Evolutionary conservation across 2,113 vertebrate species (phyloP), one percentile per base, ranked within the genome.

Genomic region (Sturnus vulgaris): DNA sequence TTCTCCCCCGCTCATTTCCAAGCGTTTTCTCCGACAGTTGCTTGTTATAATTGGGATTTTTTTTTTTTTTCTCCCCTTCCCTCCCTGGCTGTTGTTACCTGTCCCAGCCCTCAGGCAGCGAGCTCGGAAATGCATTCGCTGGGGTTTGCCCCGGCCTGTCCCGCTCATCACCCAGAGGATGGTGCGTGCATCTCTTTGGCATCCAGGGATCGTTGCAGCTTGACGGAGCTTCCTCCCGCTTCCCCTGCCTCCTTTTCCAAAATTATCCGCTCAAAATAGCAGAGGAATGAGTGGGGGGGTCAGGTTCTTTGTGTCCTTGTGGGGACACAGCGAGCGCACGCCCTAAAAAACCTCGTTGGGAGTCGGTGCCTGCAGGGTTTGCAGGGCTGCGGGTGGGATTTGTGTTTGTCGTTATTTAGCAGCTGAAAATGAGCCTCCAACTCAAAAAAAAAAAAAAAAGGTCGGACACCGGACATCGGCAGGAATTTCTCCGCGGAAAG

Each of bases 71-170:
- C 44, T 42, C 65, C 19, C 42, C 60, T 85, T 7, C 28, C 52
- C 75, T 47, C 27, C 42, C 49, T 86, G 90, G 95, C 95, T 98
- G 98, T 97, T 93, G 93, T 82, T 98, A 89, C 98, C 97, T 98
- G 98, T 96, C 96, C 76, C 66, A 94, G 96, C 97, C 98, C 98
- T 92, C 3, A n/a, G 98, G 98, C 98, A 14, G 95, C 65, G 90
- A 80, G 97, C 95, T 96, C 96, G 95, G 97, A 98, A 96, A 96
- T 85, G 87, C 91, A 31, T 96, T 97, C 30, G 53, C 97, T 57
- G 91, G 96, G 87, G 92, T 97, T 97, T 98, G 98, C 98, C 97
- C 97, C 93, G 98, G 98, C 98, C 98, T 98, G 98, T 98, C 98
- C 84, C 91, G 5, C 55, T 20, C 95, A 91, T 84, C 96, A 81